Base-by-base conservation (phyloP, 2,113 vertebrate species). In the Ochotona curzoniae region DNA sequence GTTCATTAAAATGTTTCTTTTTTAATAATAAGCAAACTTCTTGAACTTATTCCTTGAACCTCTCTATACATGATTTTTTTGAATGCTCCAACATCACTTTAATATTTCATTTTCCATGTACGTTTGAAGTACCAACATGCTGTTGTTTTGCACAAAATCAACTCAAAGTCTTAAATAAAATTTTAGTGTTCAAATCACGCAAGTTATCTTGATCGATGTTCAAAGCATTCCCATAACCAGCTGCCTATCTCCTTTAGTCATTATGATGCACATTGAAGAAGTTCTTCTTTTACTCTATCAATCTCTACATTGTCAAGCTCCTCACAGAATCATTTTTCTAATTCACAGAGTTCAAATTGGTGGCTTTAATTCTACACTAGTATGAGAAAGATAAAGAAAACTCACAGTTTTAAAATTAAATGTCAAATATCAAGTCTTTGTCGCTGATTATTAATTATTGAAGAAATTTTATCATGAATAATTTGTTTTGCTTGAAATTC, bases 361-460 rank as follows among this genome's bases (percentile, higher is more conserved):
- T 78, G 81, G 15, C 28, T 80, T 3, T 89, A 87, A 76, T 84
- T 73, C 63, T 60, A 57, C 71, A 64, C 21, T 69, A 69, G 20
- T 26, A 11, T 76, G 69, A 69, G 15, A 87, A 86, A 1, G 82
- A 38, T 20, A 63, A 70, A 35, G n/a, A 60, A 67, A n/a, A 30
- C 8, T 13, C 54, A 63, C 49, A n/a, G 1, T 35, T 76, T 73
- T 94, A 94, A 66, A 91, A 91, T 63, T 11, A 91, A 9, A 47
- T 47, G 23, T 26, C 71, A 74, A 26, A 91, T 26, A 32, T 83
- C 21, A 83, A 83, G 20, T 3, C 10, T 79, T n/a, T 32, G n/a
- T 1, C 60, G 2, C 64, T 83, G 51, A 2, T 80, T 82, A 47
- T 7, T 35, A 49, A 57, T 91, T 67, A 74, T 0, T 87, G n/a